Evolutionary conservation across 2,797 vertebrate genomes (phyloP), one percentile per base, ranked within the genome.

Genomic region (Lithobates sylvaticus): DNA sequence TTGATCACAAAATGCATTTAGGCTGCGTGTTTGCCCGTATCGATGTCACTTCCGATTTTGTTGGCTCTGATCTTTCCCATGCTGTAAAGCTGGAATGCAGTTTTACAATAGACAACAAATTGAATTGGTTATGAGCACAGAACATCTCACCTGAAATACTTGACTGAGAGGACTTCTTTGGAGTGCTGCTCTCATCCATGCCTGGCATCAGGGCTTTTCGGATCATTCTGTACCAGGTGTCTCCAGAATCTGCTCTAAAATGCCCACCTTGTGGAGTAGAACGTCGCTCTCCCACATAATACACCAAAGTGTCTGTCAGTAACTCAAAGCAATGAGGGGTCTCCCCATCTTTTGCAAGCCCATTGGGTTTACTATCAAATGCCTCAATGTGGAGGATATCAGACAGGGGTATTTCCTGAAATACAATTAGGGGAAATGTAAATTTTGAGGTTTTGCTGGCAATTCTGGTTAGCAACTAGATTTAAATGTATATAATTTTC

Each of bases 261-360:
- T 78, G 54, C 18, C 83, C 76, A 68, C 36, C 39, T 13, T 85
- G 69, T 26, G 76, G 29, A 54, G 76, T 42, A 32, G 42, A 90
- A 18, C 92, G 87, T 16, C 95, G 95, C 88, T 98, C 97, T 13
- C 97, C 97, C 5, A 97, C 96, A 16, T 96, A 98, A 93, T 97
- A 98, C 88, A 94, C 94, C 90, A 96, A 93, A 0, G 93, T 95
- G 91, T 95, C 95, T 0, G 97, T 98, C 88, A 97, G 87, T 5
- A 98, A 93, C 92, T 98, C 97, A 0, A 98, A 98, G 92, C 97
- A 97, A 92, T 97, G 97, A n/a, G 95, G 95, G 87, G 93, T 96
- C 78, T 96, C 95, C 39, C 95, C 95, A 0, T 93, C 84, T 36
- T 69, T 44, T 0, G 95, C 94, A 29, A 96, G 91, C 0, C 97